Evolutionary conservation across 2,797 vertebrate genomes (phyloP).

Genomic region (Poeciliopsis presidionis): DNA sequence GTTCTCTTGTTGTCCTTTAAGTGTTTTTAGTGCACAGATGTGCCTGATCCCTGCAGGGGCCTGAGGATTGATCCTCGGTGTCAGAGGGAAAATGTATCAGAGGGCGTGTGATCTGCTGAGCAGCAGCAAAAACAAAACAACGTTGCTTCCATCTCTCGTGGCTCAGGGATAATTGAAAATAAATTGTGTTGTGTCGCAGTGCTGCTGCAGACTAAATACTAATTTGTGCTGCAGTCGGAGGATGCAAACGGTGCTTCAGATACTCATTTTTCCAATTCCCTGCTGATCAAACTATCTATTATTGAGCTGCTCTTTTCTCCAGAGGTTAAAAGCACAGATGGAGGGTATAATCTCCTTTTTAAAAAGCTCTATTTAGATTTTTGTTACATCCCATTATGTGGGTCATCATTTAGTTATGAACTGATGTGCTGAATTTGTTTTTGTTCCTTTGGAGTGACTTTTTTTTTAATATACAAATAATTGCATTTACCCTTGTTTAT

Average conservation of each 20-base stretch:
- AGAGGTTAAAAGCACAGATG: conserved; percentile 25
- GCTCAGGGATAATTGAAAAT: conserved; percentile 79
- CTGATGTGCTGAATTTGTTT: not conserved
- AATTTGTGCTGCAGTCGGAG: conserved; percentile 72
- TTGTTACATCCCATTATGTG: conserved; percentile 2
- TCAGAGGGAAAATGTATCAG: conserved; percentile 59
- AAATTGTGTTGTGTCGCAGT: conserved; percentile 80
- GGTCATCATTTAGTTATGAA: conserved; percentile 1
- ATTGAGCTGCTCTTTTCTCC: conserved; percentile 17
- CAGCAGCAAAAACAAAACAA: conserved; percentile 65
- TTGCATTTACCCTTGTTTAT: not conserved
- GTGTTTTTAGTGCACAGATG: conserved; percentile 46
- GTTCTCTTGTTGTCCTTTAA: conserved; percentile 25
- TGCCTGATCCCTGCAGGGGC: conserved; percentile 38
- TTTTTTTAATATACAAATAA: not conserved
- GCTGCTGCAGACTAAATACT: conserved; percentile 78
- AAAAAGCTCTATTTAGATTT: conserved; percentile 35
- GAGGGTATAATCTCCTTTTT: conserved; percentile 28
- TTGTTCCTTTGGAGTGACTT: not conserved
- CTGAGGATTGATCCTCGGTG: conserved; percentile 53
- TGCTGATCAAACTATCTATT: conserved; percentile 11
- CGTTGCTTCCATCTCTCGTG: conserved; percentile 59
- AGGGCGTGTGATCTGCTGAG: conserved; percentile 55
- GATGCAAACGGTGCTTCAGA: conserved; percentile 37
- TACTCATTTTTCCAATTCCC: conserved; percentile 32